Evolutionary conservation across 2,113 vertebrate species (phyloP).

Genomic region (Orycteropus afer): DNA sequence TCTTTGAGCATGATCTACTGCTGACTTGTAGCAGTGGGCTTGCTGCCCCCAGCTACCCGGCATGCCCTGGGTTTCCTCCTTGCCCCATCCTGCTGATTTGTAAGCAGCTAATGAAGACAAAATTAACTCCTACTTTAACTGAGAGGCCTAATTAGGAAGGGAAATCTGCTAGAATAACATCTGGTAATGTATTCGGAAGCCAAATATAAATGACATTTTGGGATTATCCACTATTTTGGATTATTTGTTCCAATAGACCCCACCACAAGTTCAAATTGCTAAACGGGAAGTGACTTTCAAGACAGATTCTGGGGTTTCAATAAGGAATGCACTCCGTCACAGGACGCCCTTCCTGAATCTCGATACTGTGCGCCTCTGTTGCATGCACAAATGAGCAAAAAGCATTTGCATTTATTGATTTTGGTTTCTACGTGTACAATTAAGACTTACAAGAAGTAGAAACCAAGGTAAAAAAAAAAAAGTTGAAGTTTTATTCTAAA

Average conservation of each 20-base stretch:
- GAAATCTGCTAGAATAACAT: constrained; percentile 79
- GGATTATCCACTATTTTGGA: constrained; percentile 76
- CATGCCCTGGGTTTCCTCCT: constrained; percentile 64
- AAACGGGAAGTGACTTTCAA: constrained; percentile 49
- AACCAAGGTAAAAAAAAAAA: background rate
- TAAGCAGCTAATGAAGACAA: constrained; percentile 76
- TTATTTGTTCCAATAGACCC: constrained; percentile 60
- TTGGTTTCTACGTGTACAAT: background rate
- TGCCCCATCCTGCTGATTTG: constrained; percentile 73
- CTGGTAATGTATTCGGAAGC: constrained; percentile 77
- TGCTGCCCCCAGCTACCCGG: constrained; percentile 66
- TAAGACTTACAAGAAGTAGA: background rate
- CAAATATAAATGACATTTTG: constrained; percentile 81
- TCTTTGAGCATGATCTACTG: background rate
- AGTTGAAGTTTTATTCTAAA: background rate
- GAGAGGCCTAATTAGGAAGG: constrained; percentile 79
- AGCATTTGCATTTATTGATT: background rate
- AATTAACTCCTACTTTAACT: constrained; percentile 81
- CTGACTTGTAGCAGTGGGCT: background rate
- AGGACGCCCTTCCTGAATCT: background rate
- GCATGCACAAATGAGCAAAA: background rate
- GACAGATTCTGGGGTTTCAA: background rate
- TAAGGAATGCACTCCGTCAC: background rate
- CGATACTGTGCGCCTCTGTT: background rate
- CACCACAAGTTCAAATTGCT: constrained; percentile 56